A percentile compares a stretch with the other conserved stretches of the same genome.
Conservation (phyloP, 2,888 invertebrate genomes). For the Tenthredo livida region DNA sequence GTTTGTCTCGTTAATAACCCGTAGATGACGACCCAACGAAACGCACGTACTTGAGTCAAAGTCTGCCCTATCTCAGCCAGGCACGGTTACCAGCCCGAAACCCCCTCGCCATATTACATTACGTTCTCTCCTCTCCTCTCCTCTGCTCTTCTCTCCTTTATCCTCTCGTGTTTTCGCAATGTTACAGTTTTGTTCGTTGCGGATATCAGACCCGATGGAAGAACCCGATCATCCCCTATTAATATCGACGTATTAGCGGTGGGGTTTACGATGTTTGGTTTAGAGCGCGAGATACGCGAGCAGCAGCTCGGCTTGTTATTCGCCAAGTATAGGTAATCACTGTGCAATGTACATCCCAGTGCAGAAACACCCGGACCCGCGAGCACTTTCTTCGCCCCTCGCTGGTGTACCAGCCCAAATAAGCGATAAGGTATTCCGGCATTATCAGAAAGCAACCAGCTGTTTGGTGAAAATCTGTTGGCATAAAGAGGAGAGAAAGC, state of each 20-base stretch:
- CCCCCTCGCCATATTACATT: conserved; percentile 36
- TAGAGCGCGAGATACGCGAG: conserved; percentile 58
- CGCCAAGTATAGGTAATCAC: not conserved
- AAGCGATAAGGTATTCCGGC: conserved; percentile 16
- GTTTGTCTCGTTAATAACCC: conserved; percentile 43
- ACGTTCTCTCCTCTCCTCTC: conserved; percentile 8
- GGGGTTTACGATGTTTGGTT: conserved; percentile 27
- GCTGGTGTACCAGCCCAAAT: not conserved
- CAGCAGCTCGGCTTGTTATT: conserved; percentile 20
- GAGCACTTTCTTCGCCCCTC: not conserved
- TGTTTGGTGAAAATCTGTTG: conserved; percentile 21
- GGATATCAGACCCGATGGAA: not conserved
- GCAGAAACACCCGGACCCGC: not conserved
- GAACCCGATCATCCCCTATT: conserved; percentile 55
- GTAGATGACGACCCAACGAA: conserved; percentile 40
- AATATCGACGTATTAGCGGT: conserved; percentile 60
- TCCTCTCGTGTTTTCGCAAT: conserved; percentile 43
- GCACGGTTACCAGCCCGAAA: conserved; percentile 18
- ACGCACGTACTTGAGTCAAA: conserved; percentile 46
- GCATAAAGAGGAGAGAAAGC: conserved; percentile 9
- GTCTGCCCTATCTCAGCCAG: conserved; percentile 62
- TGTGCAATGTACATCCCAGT: not conserved
- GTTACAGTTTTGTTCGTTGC: conserved; percentile 20
- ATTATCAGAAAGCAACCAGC: conserved; percentile 26
- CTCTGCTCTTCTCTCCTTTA: not conserved